Evolutionary conservation across 2,888 invertebrate species (phyloP), one percentile per base, ranked within the genome.

Genomic region (Perizoma flavofasciatum): DNA sequence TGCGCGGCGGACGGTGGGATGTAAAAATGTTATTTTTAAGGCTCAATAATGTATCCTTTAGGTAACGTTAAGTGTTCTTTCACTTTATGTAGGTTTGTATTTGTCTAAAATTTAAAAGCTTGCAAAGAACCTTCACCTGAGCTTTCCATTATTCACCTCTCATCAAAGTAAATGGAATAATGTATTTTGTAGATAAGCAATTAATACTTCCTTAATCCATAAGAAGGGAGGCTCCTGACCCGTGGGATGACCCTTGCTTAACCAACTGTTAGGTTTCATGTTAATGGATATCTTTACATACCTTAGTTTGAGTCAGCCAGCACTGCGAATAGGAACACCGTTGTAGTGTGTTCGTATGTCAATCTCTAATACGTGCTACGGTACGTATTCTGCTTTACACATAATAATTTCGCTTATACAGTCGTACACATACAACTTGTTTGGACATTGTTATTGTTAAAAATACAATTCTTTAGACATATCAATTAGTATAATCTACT

Each of bases 11-110:
- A 82, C 85, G 79, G 82, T 76, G 77, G 81, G 82, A 88, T 82
- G 88, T 89, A 90, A 91, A 90, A 91, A 91, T 88, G 90, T 90
- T 92, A 88, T 90, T 91, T 89, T 89, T 88, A 86, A 84, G 79
- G 79, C 74, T 74, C 85, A 86, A 88, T 91, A 90, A 89, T 89
- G 86, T 90, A 90, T 85, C 82, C 79, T 81, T 83, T 79, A 86
- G 83, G 83, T 82, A 75, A 85, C 71, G 84, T 86, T 89, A 88
- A 89, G 88, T 86, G 88, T 82, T 79, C 60, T 70, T 73, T 75
- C 70, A 74, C 75, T 51, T 50, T 81, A 79, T 76, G 79, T 76
- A 77, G 71, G 45, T 49, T 49, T 50, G 37, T 48, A 7, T 49
- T 44, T 49, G 37, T 49, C 43, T 6, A 11, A 9, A 11, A n/a